Base-by-base conservation (phyloP, 1,140 invertebrate genomes). In the Apis dorsata region DNA sequence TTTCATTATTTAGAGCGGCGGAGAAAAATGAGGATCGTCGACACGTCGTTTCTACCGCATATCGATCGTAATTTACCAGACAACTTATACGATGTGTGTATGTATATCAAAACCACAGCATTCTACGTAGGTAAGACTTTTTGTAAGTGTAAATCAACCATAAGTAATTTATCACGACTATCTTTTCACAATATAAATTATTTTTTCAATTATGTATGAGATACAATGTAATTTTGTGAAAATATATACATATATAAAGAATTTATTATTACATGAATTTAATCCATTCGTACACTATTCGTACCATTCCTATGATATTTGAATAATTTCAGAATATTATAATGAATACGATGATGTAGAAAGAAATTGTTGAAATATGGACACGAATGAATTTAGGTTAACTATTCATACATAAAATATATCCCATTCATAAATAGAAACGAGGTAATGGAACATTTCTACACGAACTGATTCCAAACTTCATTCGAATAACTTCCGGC, bases 1-100 rank as follows among this genome's bases (percentile, higher is more conserved):
- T 88, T 88, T 85, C 84, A 88, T 88, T 88, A 88, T 88, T 88
- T 88, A 88, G 84, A 88, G 71, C 78, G 81, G 65, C 44, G 24
- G 60, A 86, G 55, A 87, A 88, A 85, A 88, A 75, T 87, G 86
- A 76, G 79, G 71, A 88, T 87, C 75, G 86, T 71, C 83, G 83
- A 88, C 82, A 79, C 81, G 85, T 81, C 79, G 71, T 57, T 71
- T 28, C 69, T 51, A 24, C 62, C 44, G 21, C 15, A n/a, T 87
- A 87, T 87, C 83, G 86, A 88, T 88, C 83, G 86, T 28, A 87
- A 76, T 82, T 87, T 77, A 75, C 77, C 70, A 66, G 24, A 75
- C 57, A 84, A 84, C 73, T 86, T 85, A 74, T 63, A 28, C 28
- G 34, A 44, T 44, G 34, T 4, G 34, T 44, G 53, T 69, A 19